These are phyloP conservation scores for Cromileptes altivelis DNA, from an alignment of 2,113 vertebrate genomes.

Conservation along the genomic window DNA sequence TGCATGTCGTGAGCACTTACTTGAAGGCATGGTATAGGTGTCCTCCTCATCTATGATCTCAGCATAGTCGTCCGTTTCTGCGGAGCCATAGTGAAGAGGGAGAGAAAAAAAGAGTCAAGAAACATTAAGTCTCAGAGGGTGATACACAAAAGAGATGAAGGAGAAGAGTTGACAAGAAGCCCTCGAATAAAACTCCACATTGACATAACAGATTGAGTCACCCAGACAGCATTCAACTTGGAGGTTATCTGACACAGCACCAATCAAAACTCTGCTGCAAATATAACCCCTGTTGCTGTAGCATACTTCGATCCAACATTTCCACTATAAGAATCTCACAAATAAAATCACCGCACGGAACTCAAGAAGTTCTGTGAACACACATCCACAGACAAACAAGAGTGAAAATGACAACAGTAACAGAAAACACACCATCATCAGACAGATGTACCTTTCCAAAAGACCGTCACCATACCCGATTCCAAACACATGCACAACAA, in stretches of 20 bases:
- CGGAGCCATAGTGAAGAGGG: conserved; percentile 19
- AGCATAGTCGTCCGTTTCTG: conserved; percentile 99
- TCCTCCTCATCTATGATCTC: conserved; percentile 99
- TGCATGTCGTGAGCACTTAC: conserved; percentile 85
- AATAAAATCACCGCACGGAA: neutral
- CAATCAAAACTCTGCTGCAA: neutral
- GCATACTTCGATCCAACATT: neutral
- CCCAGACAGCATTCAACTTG: neutral
- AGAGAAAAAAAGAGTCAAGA: neutral
- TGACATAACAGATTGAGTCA: neutral
- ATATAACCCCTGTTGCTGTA: neutral
- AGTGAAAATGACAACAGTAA: conserved; percentile 19
- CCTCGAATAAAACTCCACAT: neutral
- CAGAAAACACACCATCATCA: conserved; percentile 30
- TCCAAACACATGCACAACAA: conserved; percentile 48
- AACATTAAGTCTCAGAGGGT: neutral
- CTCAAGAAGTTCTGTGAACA: neutral
- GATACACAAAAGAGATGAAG: neutral
- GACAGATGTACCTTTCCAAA: conserved; percentile 64
- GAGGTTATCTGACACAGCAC: neutral
- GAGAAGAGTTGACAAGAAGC: neutral
- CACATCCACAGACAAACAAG: neutral
- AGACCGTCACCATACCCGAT: conserved; percentile 56
- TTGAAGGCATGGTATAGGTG: conserved; percentile 98
- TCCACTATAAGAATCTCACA: neutral